Conservation (phyloP, 2,113 vertebrate species). For the Bucco capensis region DNA sequence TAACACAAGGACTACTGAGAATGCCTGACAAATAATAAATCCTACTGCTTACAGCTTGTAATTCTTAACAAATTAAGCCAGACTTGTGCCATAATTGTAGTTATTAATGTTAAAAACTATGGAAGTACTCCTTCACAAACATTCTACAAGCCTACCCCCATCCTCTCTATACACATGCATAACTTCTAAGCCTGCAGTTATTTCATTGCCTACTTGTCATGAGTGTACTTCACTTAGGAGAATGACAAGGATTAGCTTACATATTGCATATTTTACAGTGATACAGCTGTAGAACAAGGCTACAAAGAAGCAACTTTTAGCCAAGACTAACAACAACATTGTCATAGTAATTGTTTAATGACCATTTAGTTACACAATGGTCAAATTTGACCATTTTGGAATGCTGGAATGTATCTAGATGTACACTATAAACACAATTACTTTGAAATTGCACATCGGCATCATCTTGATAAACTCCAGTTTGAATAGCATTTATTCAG, state of each 20-base stretch:
- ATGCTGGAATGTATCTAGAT: not conserved
- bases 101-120: not conserved
- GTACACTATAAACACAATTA: not conserved
- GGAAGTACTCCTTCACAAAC: not conserved
- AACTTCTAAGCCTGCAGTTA: not conserved
- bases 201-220: not conserved
- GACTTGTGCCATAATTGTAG: not conserved
- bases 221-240: not conserved
- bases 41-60: not conserved
- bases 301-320: not conserved
- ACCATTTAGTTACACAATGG: not conserved
- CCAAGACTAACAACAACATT: not conserved
- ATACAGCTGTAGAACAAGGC: not conserved
- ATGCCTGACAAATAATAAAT: not conserved
- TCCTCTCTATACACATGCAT: not conserved
- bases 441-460: not conserved
- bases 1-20: not conserved
- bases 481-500: not conserved
- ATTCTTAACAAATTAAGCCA: not conserved
- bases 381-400: not conserved
- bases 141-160: not conserved
- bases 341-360: not conserved
- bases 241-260: not conserved
- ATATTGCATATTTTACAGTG: accelerated
- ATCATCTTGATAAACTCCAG: not conserved